Evolutionary conservation across 2,113 vertebrate genomes (phyloP).

Genomic region (Sinocyclocheilus grahami): DNA sequence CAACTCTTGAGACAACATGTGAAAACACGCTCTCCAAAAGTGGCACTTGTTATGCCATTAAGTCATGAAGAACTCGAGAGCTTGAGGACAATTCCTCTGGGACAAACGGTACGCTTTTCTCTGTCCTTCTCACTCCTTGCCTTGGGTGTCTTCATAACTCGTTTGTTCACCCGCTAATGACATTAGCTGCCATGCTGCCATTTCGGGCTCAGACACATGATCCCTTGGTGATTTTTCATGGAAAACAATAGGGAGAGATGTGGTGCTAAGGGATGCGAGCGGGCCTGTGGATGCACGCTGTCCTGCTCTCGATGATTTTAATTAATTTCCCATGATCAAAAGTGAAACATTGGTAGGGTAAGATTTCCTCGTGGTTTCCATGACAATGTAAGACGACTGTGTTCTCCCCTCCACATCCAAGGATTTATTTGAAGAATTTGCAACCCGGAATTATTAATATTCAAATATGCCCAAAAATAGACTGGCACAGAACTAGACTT

Average conservation of each 20-base stretch:
- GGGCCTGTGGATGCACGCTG: constrained; percentile 31
- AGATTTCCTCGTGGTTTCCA: constrained; percentile 56
- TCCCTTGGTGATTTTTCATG: constrained; percentile 47
- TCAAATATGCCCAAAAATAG: constrained; percentile 50
- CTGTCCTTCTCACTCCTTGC: background rate
- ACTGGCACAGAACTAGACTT: constrained; percentile 11
- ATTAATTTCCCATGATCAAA: constrained; percentile 54
- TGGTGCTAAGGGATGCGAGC: constrained; percentile 37
- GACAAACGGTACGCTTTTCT: constrained; percentile 9
- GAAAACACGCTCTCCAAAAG: constrained; percentile 21
- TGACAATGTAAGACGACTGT: constrained; percentile 54
- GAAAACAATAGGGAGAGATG: constrained; percentile 52
- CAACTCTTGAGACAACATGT: background rate
- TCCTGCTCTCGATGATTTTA: constrained; percentile 34
- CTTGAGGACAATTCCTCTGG: constrained; percentile 31
- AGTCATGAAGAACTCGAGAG: background rate
- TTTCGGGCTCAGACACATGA: constrained; percentile 55
- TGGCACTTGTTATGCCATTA: constrained; percentile 18
- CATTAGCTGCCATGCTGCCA: constrained; percentile 56
- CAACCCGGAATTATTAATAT: constrained; percentile 40
- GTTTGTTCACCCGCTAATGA: constrained; percentile 60
- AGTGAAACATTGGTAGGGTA: constrained; percentile 42
- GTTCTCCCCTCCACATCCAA: background rate
- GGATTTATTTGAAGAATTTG: constrained; percentile 39
- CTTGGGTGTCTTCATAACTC: constrained; percentile 49